Base-by-base conservation (phyloP, 2,888 invertebrate genomes). In the Stenolophus ochropezus region DNA sequence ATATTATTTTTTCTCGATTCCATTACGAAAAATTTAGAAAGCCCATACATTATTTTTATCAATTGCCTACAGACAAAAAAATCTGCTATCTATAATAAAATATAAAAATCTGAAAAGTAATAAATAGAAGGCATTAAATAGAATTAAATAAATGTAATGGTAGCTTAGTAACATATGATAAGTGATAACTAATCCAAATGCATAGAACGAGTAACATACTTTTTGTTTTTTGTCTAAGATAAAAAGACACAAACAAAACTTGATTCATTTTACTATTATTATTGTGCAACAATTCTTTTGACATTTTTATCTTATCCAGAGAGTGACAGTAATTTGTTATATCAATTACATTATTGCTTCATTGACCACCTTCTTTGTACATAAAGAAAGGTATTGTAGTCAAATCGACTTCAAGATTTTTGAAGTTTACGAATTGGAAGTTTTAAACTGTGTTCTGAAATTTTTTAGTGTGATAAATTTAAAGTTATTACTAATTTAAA, bases 41-140 rank as follows among this genome's bases (percentile, higher is more conserved):
- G n/a, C n/a, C n/a, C n/a, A n/a, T n/a, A n/a, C n/a, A n/a, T n/a
- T n/a, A n/a, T n/a, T n/a, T n/a, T n/a, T n/a, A n/a, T n/a, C n/a
- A n/a, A n/a, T n/a, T n/a, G n/a, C n/a, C n/a, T n/a, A n/a, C n/a
- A n/a, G n/a, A n/a, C n/a, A n/a, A n/a, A n/a, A n/a, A n/a, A n/a
- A n/a, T n/a, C n/a, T n/a, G n/a, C n/a, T 42, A 42, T 3, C 33
- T 33, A 33, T 42, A 42, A 42, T 42, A 56, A 56, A 25, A 61
- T 61, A 3, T 25, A 61, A 23, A 4, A 23, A 58, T 11, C 4
- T 11, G n/a, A 21, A n/a, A 25, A 58, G 58, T 5, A 21, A 23
- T 58, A 58, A 58, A 58, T 58, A 21, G n/a, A 1, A 58, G 21
- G n/a, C 23, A 58, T 58, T 58, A 58, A 58, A 58, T 8, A n/a